Percentiles rank a stretch among this genome's conserved stretches.
These are phyloP conservation scores for Prenolepis imparis DNA, from an alignment of 2,888 invertebrate species.

Conservation along the genomic window DNA sequence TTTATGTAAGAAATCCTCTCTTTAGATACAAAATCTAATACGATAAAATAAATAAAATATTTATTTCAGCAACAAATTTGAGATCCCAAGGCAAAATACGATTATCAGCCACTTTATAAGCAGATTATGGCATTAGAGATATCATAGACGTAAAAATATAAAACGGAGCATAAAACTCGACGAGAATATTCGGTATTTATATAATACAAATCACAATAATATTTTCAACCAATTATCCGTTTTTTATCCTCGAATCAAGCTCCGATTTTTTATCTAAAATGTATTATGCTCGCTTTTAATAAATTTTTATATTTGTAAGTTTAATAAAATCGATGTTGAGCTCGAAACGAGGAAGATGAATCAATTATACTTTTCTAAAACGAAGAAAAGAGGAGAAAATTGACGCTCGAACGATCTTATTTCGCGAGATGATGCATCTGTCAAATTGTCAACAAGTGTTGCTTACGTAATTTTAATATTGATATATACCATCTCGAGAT, in stretches of 20 bases:
- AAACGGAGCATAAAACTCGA: not conserved
- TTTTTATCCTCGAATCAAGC: not conserved
- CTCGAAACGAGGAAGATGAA: not conserved
- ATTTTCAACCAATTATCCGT: not conserved
- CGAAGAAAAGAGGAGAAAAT: not conserved
- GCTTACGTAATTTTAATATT: not conserved
- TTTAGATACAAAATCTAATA: not conserved
- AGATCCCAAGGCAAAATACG: not conserved
- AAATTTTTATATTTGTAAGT: not conserved
- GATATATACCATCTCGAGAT: not conserved
- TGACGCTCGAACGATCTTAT: not conserved
- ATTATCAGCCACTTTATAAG: conserved; percentile 24
- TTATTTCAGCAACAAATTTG: not conserved
- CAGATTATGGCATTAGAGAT: not conserved
- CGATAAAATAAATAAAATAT: not conserved
- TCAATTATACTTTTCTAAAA: not conserved
- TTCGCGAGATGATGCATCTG: not conserved
- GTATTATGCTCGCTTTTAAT: too few species aligned
- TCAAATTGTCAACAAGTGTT: not conserved
- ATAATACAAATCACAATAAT: not conserved
- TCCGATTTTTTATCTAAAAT: not conserved
- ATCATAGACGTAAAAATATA: conserved; percentile 1
- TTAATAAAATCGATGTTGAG: not conserved
- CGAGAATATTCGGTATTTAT: not conserved
- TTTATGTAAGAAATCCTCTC: not conserved